phyloP scores from a whole-genome alignment of 1,140 invertebrate genomes.

The Aleiodes sp. region DNA sequence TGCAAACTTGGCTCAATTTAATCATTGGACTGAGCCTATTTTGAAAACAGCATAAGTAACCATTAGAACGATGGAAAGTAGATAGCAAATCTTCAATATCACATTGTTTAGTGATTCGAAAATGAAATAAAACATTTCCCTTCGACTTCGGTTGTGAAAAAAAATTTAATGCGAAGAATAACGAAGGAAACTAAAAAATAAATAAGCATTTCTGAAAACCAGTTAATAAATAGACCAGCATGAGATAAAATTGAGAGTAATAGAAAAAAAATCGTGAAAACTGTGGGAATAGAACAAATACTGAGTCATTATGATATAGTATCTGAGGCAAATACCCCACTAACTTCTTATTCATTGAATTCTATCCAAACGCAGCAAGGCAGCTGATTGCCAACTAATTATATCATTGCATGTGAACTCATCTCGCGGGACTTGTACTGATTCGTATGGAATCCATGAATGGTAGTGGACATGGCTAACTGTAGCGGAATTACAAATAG shows the following conservation, averaged over 20 bases:
- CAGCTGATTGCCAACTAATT: constrained; percentile 31
- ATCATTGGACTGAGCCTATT: too few relatives aligned
- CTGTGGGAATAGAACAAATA: constrained; percentile 31
- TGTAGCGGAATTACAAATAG: neutral
- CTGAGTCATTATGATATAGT: constrained; percentile 4
- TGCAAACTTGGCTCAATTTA: too few relatives aligned
- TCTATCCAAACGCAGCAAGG: constrained; percentile 10
- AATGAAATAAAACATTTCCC: too few relatives aligned
- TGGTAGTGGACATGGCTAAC: constrained; percentile 28
- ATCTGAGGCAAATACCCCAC: neutral
- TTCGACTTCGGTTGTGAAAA: too few relatives aligned
- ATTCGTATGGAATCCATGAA: constrained; percentile 33
- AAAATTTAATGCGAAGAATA: too few relatives aligned
- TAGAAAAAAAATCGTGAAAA: neutral
- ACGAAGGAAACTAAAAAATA: too few relatives aligned
- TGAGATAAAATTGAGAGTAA: neutral
- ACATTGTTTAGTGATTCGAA: too few relatives aligned
- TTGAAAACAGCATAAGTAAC: too few relatives aligned
- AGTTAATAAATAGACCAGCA: neutral
- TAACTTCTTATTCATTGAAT: neutral
- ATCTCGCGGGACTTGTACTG: constrained; percentile 31
- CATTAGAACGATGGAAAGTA: too few relatives aligned
- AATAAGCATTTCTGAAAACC: too few relatives aligned
- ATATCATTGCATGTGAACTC: constrained; percentile 17
- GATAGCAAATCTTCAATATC: too few relatives aligned